Evolutionary conservation across 2,113 vertebrate genomes (phyloP), one percentile per base, ranked within the genome.

Genomic region (Ailurus styani): DNA sequence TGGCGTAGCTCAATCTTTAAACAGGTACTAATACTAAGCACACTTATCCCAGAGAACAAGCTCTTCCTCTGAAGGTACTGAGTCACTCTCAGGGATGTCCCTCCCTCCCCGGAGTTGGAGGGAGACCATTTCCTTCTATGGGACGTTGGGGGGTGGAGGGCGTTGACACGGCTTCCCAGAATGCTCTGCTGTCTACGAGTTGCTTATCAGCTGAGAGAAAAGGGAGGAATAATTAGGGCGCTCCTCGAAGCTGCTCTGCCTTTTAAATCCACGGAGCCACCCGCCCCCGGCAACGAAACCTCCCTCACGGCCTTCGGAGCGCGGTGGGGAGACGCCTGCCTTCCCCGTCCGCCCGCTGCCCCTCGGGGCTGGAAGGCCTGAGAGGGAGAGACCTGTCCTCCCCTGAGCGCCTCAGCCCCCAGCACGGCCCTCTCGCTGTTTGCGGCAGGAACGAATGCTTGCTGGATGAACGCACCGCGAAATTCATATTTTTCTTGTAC

Each of bases 141-240:
- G 62, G 79, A 55, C 70, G 86, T 97, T 96, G 96, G 97, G 93
- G 97, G 97, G 94, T 82, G 85, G 96, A 98, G 95, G 96, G 90
- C 96, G 81, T 94, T 97, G 96, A 97, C 95, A 92, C 45, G 40
- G 70, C 81, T 92, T 96, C 87, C 87, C 70, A 78, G 82, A 78
- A 90, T 57, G 17, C 95, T 87, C 42, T 62, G 88, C 93, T 85
- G 81, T 95, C 79, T 90, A 45, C 34, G 60, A 29, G 79, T 75
- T 95, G 94, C 96, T 98, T 98, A 97, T 97, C 94, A 31, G 68
- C 64, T 14, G n/a, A 90, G 92, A 91, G 73, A 96, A 96, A 97
- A 97, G 85, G 90, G 96, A 54, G 50, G 90, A 89, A 90, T 94
- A 96, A 97, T 98, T 96, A 98, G 95, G 31, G 25, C 0, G 0